Evolutionary conservation across 37 sponge, comb jelly and placozoan genomes (phyloP), one percentile per base, ranked within the genome.

Genomic region (Eunapius fragilis): DNA sequence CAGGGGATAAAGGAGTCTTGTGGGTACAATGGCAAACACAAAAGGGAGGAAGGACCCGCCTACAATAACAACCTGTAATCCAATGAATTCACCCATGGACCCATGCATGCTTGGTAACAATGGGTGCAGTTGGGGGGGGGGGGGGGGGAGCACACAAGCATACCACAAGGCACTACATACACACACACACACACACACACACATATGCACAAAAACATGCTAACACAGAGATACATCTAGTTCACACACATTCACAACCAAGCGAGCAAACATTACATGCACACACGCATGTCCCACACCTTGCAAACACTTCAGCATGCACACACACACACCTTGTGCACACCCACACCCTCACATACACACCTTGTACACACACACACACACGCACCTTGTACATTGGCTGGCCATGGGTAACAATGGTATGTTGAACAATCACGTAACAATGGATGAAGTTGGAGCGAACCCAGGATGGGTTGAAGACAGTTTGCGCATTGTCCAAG

Each of bases 391-490:
- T 91, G 72, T 91, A 94, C 31, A 89, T 78, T 0, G 91, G 91
- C 80, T 86, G 80, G 14, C 89, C 93, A 47, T 85, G 87, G 7
- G 86, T 79, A 70, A 82, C 98, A 68, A 70, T 30, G 2, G 88
- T 36, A 32, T 83, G 82, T 80, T 97, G 93, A 3, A 98, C 99
- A 13, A 98, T 95, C 70, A 96, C 85, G 82, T 90, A 98, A 74
- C 91, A 88, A 84, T 98, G 99, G 36, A 98, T 88, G 82, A 96
- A 98, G 83, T 98, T 93, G 48, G 96, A 96, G 71, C 94, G 93
- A 67, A 98, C 91, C 80, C 92, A 89, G 25, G 90, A 75, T 2
- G 99, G 99, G 67, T 89, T 86, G 85, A 98, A 98, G 58, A 89
- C 92, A 17, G 96, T 89, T 31, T 81, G 89, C 0, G 87, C 82